phyloP scores from a whole-genome alignment of 2,113 vertebrate species.

The Takifugu flavidus region DNA sequence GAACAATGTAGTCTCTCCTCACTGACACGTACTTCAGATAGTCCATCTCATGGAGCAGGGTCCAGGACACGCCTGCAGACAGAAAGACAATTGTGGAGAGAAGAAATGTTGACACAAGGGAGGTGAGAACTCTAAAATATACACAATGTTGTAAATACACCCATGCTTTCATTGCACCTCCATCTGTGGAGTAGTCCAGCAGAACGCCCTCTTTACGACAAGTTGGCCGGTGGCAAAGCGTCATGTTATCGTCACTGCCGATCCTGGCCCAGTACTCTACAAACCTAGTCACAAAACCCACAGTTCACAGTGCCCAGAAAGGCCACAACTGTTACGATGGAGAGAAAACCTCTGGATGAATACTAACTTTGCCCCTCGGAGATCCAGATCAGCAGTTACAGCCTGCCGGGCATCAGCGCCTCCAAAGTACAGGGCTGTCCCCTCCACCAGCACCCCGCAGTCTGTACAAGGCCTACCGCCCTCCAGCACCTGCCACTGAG shows the following conservation, averaged over 20 bases:
- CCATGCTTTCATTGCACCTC: constrained; percentile 74
- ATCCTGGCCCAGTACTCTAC: constrained; percentile 98
- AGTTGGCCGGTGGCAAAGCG: constrained; percentile 89
- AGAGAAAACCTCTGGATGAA: background rate
- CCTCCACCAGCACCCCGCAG: constrained; percentile 91
- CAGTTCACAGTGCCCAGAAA: background rate
- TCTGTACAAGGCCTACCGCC: constrained; percentile 90
- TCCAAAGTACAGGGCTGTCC: constrained; percentile 90
- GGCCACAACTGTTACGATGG: background rate
- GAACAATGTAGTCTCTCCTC: constrained; percentile 91
- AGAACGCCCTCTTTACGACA: constrained; percentile 95
- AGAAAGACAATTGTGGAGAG: background rate
- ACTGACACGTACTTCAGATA: constrained; percentile 94
- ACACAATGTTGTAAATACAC: background rate
- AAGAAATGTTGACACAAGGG: background rate
- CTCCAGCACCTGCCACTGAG: constrained; percentile 92
- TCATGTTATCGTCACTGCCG: constrained; percentile 95
- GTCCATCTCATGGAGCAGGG: constrained; percentile 96
- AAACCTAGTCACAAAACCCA: constrained; percentile 76
- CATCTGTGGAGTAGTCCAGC: constrained; percentile 91
- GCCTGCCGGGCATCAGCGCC: constrained; percentile 90
- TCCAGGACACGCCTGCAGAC: constrained; percentile 89
- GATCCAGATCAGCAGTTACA: constrained; percentile 90
- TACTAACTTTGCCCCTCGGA: constrained; percentile 93
- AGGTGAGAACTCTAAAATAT: background rate